Percentiles rank a stretch among this genome's conserved stretches.
Conservation (phyloP, 2,888 invertebrate genomes). For the Plagodis pulveraria region DNA sequence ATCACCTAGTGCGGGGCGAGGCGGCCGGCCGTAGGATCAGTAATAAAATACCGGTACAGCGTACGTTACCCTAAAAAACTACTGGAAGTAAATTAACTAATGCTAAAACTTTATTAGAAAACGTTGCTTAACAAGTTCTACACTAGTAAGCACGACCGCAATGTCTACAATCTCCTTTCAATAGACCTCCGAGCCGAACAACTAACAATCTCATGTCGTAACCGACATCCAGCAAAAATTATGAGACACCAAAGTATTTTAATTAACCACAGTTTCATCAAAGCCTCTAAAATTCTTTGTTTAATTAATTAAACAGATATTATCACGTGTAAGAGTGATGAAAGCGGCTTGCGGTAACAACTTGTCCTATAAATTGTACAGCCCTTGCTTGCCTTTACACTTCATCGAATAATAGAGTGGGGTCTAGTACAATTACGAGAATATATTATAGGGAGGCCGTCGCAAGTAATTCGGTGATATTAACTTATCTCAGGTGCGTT, state of each 20-base stretch:
- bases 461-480: constrained; percentile 62
- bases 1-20: no score
- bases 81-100: no score
- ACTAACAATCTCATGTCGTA: constrained; percentile 36
- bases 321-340: constrained; percentile 58
- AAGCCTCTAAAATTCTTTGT: constrained; percentile 42
- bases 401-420: constrained; percentile 75
- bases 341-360: constrained; percentile 57
- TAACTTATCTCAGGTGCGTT: constrained; percentile 70
- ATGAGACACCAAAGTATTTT: constrained; percentile 51
- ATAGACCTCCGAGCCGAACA: constrained; percentile 6
- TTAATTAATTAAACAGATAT: constrained; percentile 66
- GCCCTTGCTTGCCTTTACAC: constrained; percentile 67
- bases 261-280: constrained; percentile 46
- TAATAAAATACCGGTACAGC: no score
- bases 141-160: constrained; percentile 11
- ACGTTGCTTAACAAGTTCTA: constrained; percentile 8
- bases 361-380: constrained; percentile 69
- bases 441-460: constrained; percentile 61
- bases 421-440: constrained; percentile 73
- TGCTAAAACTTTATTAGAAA: neutral
- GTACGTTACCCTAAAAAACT: no score
- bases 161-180: constrained; percentile 16
- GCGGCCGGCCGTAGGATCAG: no score
- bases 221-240: constrained; percentile 41